Base-by-base conservation (phyloP, 2,888 invertebrate genomes). In the Drosophila cognata region DNA sequence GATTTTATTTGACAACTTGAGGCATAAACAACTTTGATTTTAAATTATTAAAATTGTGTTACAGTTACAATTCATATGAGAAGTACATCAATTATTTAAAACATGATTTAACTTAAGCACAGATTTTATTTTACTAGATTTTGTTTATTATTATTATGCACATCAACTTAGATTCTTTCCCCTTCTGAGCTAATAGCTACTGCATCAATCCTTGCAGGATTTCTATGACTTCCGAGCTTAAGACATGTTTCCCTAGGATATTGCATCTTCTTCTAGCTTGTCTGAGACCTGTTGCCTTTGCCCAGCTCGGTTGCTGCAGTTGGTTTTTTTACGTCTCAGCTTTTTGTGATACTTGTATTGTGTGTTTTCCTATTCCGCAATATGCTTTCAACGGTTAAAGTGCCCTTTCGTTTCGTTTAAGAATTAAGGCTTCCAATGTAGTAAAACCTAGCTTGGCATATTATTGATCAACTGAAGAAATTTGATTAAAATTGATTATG, bases 1-100 rank as follows among this genome's bases (percentile, higher is more conserved):
- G 21, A 31, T 61, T 52, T 41, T 36, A 52, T 51, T 21, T 38
- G 55, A n/a, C n/a, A 6, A 4, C n/a, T n/a, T 38, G n/a, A 13
- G 7, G 28, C 50, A 50, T 10, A 50, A 28, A 18, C 8, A 7
- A 46, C 4, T 25, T 25, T 25, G 46, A 10, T 25, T 28, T 28
- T 10, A 18, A 18, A 28, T 50, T 28, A 18, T 46, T 25, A 4
- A 8, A 46, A 4, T 8, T 46, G 28, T 46, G 25, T 25, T 25
- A 25, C 33, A 46, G 16, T 25, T 25, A 46, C 21, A 16, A 25
- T 46, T 25, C 4, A 46, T 25, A 16, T 46, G 21, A 25, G 25
- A 46, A 4, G 21, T 16, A 46, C 46, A 25, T 46, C 4, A 16
- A 25, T 25, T 46, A 25, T 41, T n/a, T 28, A n/a, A 16, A 16